These are phyloP conservation scores for Leuciscus waleckii DNA, from an alignment of 2,797 vertebrate genomes.

Conservation along the genomic window DNA sequence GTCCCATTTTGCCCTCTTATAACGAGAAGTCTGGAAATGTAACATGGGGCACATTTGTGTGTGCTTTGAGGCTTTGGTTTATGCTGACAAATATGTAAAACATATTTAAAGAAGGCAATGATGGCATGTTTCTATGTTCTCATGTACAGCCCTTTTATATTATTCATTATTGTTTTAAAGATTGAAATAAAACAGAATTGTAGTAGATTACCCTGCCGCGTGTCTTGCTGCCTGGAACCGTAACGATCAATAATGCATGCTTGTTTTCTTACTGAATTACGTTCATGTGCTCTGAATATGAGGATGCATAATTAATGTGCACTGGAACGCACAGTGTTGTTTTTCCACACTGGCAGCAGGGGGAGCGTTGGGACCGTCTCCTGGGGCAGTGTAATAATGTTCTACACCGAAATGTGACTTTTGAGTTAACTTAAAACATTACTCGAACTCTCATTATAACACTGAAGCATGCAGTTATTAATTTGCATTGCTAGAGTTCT, in stretches of 20 bases:
- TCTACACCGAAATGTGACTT: background rate
- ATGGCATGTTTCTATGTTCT: constrained; percentile 68
- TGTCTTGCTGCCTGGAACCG: constrained; percentile 6
- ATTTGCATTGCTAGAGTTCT: background rate
- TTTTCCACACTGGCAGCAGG: constrained; percentile 37
- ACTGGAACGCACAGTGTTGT: constrained; percentile 5
- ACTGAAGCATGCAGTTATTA: background rate
- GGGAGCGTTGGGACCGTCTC: constrained; percentile 38
- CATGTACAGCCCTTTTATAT: constrained; percentile 67
- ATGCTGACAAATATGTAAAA: constrained; percentile 58
- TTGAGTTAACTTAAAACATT: constrained; percentile 5
- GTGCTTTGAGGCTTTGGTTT: constrained; percentile 46
- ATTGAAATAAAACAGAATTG: constrained; percentile 66
- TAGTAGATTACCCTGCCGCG: constrained; percentile 59
- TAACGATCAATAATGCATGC: constrained; percentile 39
- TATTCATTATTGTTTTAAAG: constrained; percentile 67
- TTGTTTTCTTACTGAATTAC: constrained; percentile 36
- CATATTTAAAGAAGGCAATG: constrained; percentile 53
- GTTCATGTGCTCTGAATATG: background rate
- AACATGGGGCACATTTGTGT: constrained; percentile 52
- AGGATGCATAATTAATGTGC: constrained; percentile 9
- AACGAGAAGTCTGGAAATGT: constrained; percentile 45
- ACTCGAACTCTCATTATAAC: background rate
- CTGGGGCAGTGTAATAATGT: background rate
- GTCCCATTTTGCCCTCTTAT: constrained; percentile 45